phyloP scores from a whole-genome alignment of 2,113 vertebrate species.

The Crotophaga sulcirostris region DNA sequence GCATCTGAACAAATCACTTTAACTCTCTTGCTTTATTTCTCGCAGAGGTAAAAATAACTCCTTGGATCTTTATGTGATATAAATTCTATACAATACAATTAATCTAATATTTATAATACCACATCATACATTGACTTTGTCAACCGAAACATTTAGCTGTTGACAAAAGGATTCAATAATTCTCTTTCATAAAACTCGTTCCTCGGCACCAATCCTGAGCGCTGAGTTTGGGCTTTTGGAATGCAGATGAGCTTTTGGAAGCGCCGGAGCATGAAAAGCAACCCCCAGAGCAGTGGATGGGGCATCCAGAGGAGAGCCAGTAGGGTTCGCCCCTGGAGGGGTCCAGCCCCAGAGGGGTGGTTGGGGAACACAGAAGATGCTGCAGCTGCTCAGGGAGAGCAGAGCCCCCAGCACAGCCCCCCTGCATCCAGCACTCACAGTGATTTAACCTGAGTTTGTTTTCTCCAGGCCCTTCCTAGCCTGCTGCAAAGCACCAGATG shows the following conservation, averaged over 20 bases:
- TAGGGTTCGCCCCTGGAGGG: accelerated
- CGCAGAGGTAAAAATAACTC: conserved; percentile 43
- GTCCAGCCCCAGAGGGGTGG: background rate
- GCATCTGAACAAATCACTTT: conserved; percentile 54
- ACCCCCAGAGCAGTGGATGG: background rate
- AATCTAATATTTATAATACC: conserved; percentile 61
- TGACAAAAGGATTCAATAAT: conserved; percentile 47
- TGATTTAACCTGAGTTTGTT: background rate
- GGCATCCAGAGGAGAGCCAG: background rate
- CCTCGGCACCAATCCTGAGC: accelerated
- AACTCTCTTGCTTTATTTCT: conserved; percentile 42
- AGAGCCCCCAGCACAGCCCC: background rate
- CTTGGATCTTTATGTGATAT: conserved; percentile 35
- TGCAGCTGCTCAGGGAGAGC: background rate
- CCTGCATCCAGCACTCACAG: accelerated
- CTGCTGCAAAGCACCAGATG: conserved; percentile 52
- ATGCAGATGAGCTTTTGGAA: background rate
- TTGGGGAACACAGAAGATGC: background rate
- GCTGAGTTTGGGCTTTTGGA: background rate
- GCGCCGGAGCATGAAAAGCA: background rate
- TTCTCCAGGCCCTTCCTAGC: background rate
- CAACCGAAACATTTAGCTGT: conserved; percentile 38
- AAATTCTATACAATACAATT: conserved; percentile 39
- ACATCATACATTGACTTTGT: background rate
- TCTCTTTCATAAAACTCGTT: background rate